A percentile compares a stretch with the other conserved stretches of the same genome.
Conservation (phyloP, 2,113 vertebrate genomes). For the Speoplatyrhinus poulsoni region DNA sequence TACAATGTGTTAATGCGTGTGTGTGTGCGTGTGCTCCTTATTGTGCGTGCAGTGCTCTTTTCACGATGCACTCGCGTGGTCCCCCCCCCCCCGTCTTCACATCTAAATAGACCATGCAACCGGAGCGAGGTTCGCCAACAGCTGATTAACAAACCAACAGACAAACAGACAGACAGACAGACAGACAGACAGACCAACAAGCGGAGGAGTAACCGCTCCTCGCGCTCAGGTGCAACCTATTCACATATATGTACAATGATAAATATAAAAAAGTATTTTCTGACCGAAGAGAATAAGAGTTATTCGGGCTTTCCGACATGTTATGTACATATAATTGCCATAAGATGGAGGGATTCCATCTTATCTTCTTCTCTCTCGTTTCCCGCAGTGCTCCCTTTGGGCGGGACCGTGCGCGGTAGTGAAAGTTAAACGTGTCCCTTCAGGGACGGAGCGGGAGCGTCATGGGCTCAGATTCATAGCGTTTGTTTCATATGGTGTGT, state of each 20-base stretch:
- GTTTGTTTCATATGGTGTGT: background rate
- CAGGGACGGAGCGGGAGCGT: too few species aligned
- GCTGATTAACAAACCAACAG: too few species aligned
- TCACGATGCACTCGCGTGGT: constrained; percentile 71
- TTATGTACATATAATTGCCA: constrained; percentile 79
- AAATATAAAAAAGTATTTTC: constrained; percentile 83
- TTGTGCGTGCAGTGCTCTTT: constrained; percentile 64
- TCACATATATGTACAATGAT: constrained; percentile 83
- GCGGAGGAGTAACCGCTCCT: constrained; percentile 56
- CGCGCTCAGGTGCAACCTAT: constrained; percentile 76
- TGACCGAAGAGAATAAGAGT: constrained; percentile 66
- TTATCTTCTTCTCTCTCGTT: background rate
- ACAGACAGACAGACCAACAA: constrained; percentile 36
- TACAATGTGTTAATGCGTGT: constrained; percentile 21
- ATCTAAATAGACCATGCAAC: too few species aligned
- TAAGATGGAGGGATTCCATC: constrained; percentile 44
- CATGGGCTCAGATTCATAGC: background rate
- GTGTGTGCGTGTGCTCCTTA: constrained; percentile 30
- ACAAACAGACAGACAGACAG: constrained; percentile 47
- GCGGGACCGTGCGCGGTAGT: too few species aligned
- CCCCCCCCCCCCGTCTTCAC: too few species aligned
- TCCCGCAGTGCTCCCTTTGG: background rate
- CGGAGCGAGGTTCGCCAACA: too few species aligned
- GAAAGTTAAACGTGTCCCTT: too few species aligned
- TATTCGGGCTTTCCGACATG: constrained; percentile 53